Evolutionary conservation across 2,113 vertebrate species (phyloP), one percentile per base, ranked within the genome.

Genomic region (Pseudonaja textilis): DNA sequence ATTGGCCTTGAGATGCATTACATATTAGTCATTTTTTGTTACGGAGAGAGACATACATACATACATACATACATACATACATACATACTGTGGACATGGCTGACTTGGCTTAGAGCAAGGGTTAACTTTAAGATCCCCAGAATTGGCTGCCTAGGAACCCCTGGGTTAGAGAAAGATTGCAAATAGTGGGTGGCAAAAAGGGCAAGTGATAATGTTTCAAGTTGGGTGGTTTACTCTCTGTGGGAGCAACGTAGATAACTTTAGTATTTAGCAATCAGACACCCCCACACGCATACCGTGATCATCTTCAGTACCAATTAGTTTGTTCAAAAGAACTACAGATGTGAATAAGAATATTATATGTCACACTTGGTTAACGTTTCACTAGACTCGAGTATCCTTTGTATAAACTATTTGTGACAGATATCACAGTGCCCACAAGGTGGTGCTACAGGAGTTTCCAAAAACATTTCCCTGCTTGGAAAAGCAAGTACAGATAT

Each of bases 391-490:
- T 50, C 1, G 20, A 59, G 22, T 74, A 8, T 39, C 69, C 69
- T 74, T 74, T 74, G 69, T 39, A 74, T 34, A 74, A 50, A 64
- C 20, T 14, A 39, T 54, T 90, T 22, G 23, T 54, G 74, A 56
- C 42, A 85, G 61, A 1, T 0, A 6, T 1, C 5, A 2, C 1
- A 6, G 85, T 94, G 18, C 23, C 90, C 97, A 94, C 94, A 96
- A 96, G 96, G 91, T 97, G 97, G 96, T 87, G 95, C 95, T 93
- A 94, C 56, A 3, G 50, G 87, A 55, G 23, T 90, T 26, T 87
- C 1, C 16, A 74, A 74, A 22, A 87, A 52, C n/a, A 81, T 74
- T 74, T 74, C 6, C 69, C n/a, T 74, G 3, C 6, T 74, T 5
- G 1, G 29, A 88, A 0, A 29, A 16, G 23, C 16, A 0, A 0